phyloP scores from a whole-genome alignment of 35 echinoderm and acorn worm genomes.

The Diadema setosum region DNA sequence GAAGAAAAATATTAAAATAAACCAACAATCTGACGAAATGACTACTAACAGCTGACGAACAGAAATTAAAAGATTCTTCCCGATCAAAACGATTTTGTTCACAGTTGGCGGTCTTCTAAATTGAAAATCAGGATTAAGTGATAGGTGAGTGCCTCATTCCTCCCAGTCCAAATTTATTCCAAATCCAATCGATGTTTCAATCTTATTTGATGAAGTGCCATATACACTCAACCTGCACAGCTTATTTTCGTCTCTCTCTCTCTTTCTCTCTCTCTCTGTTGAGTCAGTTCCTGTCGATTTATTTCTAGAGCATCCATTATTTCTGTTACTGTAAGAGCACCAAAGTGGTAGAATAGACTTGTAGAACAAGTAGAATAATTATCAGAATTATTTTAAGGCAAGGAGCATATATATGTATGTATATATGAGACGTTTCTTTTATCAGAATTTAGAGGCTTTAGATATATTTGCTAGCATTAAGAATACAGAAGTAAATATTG shows the following conservation, averaged over 20 bases:
- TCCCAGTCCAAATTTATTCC: conserved; percentile 4
- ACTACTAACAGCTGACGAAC: not conserved
- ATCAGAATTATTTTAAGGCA: too few species aligned
- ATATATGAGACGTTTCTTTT: too few species aligned
- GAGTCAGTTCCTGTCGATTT: not conserved
- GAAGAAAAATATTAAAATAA: too few species aligned
- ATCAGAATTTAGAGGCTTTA: too few species aligned
- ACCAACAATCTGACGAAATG: too few species aligned
- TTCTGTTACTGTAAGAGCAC: too few species aligned
- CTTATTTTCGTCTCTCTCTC: not conserved
- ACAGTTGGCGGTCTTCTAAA: conserved; percentile 33
- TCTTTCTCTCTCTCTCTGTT: not conserved
- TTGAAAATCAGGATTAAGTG: conserved; percentile 13
- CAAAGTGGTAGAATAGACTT: too few species aligned
- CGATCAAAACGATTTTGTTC: conserved; percentile 14
- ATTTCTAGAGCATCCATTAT: too few species aligned
- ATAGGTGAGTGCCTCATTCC: conserved; percentile 24
- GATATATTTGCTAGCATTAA: too few species aligned
- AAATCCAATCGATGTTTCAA: not conserved
- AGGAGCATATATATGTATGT: too few species aligned
- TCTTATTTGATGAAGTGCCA: not conserved
- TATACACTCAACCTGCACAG: not conserved
- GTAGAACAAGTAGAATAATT: too few species aligned
- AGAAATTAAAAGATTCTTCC: not conserved
- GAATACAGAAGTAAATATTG: too few species aligned